Evolutionary conservation across 1,140 invertebrate genomes (phyloP), one percentile per base, ranked within the genome.

Genomic region (Pinna nobilis): DNA sequence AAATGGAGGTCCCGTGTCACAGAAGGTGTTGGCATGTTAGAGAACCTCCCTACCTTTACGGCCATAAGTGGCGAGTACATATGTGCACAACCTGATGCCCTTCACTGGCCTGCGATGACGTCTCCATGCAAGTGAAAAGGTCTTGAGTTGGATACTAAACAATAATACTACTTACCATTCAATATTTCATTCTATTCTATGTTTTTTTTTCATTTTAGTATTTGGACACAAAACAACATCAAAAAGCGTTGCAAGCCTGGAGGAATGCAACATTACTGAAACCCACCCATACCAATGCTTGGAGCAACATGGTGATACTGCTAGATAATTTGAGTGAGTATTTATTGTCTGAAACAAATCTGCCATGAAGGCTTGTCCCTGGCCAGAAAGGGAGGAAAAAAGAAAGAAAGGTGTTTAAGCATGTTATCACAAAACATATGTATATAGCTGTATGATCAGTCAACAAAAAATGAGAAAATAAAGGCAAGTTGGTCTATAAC

Each of bases 241-340:
- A 90, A 11, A 89, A 92, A 80, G 94, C 94, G 3, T 85, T 93
- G 30, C 87, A 87, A 61, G 92, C 93, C 65, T 98, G 95, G 95
- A 91, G 92, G 77, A 93, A 94, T 84, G 95, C 97, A 3, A 95
- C 95, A 1, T 86, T 89, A 50, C 90, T 94, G 61, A 94, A 94
- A 86, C 93, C 93, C 0, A 93, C 90, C 0, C 96, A 98, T 87
- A 90, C 91, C 9, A 93, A 94, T 74, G 94, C 97, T 18, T 98
- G 97, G 97, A 95, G 93, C 55, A 99, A 98, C 87, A 93, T 95
- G 83, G 90, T 98, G 20, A 93, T 97, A 11, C 90, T 98, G 75
- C 87, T 97, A 37, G 96, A 98, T 87, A 95, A 96, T 84, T 91
- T 94, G 76, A 93, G 94, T 92, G 90, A 88, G 63, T 89, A 81